Conservation (phyloP, 2,888 invertebrate genomes). For the Lysandra coridon region DNA sequence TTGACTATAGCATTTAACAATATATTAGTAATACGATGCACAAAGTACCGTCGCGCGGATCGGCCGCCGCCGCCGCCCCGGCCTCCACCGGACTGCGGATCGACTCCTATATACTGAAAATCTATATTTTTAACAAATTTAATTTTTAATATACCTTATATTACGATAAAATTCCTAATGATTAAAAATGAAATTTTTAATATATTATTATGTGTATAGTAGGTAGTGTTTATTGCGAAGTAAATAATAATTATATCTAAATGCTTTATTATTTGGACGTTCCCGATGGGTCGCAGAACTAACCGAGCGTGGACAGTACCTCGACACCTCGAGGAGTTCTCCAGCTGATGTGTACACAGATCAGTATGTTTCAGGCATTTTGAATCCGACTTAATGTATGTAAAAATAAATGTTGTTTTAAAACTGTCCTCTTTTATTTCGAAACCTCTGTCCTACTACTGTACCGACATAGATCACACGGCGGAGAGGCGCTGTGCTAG, state of each 20-base stretch:
- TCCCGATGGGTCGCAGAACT: conserved; percentile 65
- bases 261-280: conserved; percentile 65
- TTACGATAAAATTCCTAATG: conserved; percentile 73
- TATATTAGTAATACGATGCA: conserved; percentile 63
- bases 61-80: conserved; percentile 56
- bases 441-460: conserved; percentile 27
- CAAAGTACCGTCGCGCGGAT: conserved; percentile 44
- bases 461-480: no score
- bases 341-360: conserved; percentile 74
- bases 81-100: conserved; percentile 56
- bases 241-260: conserved; percentile 52
- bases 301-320: conserved; percentile 76
- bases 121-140: conserved; percentile 79
- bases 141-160: conserved; percentile 71
- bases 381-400: conserved; percentile 81
- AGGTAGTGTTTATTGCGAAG: conserved; percentile 71
- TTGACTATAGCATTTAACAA: conserved; percentile 66
- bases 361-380: conserved; percentile 80
- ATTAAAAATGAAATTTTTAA: conserved; percentile 74
- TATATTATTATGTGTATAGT: conserved; percentile 74
- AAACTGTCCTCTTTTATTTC: conserved; percentile 72
- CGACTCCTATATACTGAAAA: conserved; percentile 62
- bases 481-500: no score
- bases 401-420: conserved; percentile 82
- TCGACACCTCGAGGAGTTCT: conserved; percentile 63